Conservation (phyloP, 2,888 invertebrate genomes). For the Carcina quercana region DNA sequence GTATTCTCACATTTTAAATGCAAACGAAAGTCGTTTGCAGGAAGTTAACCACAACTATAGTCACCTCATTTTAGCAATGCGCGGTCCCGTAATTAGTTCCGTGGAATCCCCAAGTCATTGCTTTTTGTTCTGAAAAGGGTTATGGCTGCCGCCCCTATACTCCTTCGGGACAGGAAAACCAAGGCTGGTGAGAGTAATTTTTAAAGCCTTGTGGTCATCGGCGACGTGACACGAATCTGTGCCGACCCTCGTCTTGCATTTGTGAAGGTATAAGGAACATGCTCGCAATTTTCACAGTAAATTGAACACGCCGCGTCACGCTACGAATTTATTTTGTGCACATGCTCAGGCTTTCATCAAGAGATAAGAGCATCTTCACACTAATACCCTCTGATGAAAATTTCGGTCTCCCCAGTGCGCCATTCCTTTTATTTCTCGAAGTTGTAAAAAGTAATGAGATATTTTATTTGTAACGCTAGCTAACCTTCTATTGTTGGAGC, state of each 20-base stretch:
- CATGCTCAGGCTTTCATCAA: slow-evolving; percentile 40
- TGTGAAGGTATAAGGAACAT: slow-evolving; percentile 32
- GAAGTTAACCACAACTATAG: slow-evolving; percentile 2
- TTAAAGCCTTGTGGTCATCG: slow-evolving; percentile 40
- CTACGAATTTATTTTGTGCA: slow-evolving; percentile 51
- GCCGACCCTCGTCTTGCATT: slow-evolving; percentile 28
- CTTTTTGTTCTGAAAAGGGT: slow-evolving; percentile 27
- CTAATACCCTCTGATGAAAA: slow-evolving; percentile 44
- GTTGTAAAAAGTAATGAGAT: slow-evolving; percentile 61
- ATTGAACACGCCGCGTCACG: slow-evolving; percentile 51
- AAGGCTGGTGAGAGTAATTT: slow-evolving; percentile 36
- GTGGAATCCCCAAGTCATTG: slow-evolving; percentile 23
- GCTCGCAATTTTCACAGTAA: slow-evolving; percentile 55
- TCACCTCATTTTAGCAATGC: neutral
- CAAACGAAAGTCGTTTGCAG: slow-evolving; percentile 15
- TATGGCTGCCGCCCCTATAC: slow-evolving; percentile 16
- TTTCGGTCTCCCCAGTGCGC: slow-evolving; percentile 36
- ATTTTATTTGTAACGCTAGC: slow-evolving; percentile 47
- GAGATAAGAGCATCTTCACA: slow-evolving; percentile 39
- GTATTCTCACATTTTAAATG: no score
- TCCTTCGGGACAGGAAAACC: slow-evolving; percentile 15
- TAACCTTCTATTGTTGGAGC: slow-evolving; percentile 40
- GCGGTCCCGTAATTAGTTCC: slow-evolving; percentile 23
- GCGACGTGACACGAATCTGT: slow-evolving; percentile 50
- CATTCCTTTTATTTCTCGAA: slow-evolving; percentile 48